Evolutionary conservation across 92 coral and sea anemone genomes (phyloP), one percentile per base, ranked within the genome.

Genomic region (Bergia puertoricense): DNA sequence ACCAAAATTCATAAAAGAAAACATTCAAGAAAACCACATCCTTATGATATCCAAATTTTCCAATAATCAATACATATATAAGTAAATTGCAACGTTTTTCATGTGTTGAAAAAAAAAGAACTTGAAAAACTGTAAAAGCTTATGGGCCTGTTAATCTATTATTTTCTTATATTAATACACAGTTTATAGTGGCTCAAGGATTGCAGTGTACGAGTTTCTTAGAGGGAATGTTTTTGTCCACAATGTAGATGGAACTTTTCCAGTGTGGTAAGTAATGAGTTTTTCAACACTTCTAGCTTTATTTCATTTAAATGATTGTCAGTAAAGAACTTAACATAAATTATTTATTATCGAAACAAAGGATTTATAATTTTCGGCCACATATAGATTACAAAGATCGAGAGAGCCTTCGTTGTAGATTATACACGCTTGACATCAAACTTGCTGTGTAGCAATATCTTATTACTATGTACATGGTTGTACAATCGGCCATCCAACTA

Each of bases 131-230:
- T 1, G 7, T 68, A 68, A 0, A 68, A 22, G 0, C 5, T 1
- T 73, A 73, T 38, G 16, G 14, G 59, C 59, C 14, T 54, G 59
- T 10, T 54, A 54, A 54, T 54, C 16, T 46, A 54, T 54, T 54
- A 18, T 54, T 15, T 54, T 54, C 59, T 54, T 11, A 54, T 54
- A 54, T 54, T 18, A 54, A 54, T 54, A 18, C 10, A 54, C 85
- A 95, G 98, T 94, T 3, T 96, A 96, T 84, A 94, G 96, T 16
- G 98, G 98, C 69, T 96, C 98, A 50, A 87, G 98, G 72, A 96
- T 96, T 96, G 93, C 96, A 83, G 94, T 94, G 5, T 96, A 96
- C 84, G 98, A 96, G 80, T 94, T 93, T 88, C 91, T 96, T 18
- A 92, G 98, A 11, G 95, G 95, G 88, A 96, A 92, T 67, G 96